phyloP scores from a whole-genome alignment of 2,888 invertebrate genomes.

The Drosophila atroscutellata region DNA sequence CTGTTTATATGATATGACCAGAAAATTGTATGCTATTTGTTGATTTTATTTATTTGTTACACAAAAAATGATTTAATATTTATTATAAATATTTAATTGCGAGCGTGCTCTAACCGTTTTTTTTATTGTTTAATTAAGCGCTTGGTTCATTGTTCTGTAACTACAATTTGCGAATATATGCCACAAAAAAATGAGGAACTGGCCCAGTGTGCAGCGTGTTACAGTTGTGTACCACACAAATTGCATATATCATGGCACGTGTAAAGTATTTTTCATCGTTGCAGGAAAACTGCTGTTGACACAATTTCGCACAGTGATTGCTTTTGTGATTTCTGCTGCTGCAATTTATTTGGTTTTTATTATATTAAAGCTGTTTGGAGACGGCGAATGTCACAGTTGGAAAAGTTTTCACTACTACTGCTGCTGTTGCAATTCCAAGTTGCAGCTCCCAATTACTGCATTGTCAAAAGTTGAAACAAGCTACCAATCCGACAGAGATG shows the following conservation, averaged over 20 bases:
- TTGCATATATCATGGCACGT: slow-evolving; percentile 35
- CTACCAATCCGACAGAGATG: slow-evolving; percentile 36
- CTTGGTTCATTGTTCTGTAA: background rate
- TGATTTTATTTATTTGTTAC: background rate
- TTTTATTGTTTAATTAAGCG: background rate
- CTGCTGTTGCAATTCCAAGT: slow-evolving; percentile 18
- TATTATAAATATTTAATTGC: background rate
- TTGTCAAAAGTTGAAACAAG: slow-evolving; percentile 57
- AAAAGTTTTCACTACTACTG: background rate
- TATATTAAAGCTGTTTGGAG: slow-evolving; percentile 53
- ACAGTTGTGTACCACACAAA: slow-evolving; percentile 9
- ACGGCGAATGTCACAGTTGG: slow-evolving; percentile 45
- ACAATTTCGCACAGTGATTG: slow-evolving; percentile 63
- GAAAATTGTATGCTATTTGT: background rate
- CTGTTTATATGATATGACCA: too few species aligned
- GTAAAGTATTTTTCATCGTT: slow-evolving; percentile 38
- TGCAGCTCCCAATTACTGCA: slow-evolving; percentile 35
- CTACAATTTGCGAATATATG: background rate
- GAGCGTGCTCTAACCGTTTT: background rate
- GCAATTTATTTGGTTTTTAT: slow-evolving; percentile 68
- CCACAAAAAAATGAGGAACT: background rate
- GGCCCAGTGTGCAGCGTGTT: background rate
- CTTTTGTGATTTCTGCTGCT: slow-evolving; percentile 44
- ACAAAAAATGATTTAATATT: too few species aligned
- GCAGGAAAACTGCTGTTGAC: slow-evolving; percentile 64